Evolutionary conservation across 2,888 invertebrate genomes (phyloP), one percentile per base, ranked within the genome.

Genomic region (Tinea semifulvella): DNA sequence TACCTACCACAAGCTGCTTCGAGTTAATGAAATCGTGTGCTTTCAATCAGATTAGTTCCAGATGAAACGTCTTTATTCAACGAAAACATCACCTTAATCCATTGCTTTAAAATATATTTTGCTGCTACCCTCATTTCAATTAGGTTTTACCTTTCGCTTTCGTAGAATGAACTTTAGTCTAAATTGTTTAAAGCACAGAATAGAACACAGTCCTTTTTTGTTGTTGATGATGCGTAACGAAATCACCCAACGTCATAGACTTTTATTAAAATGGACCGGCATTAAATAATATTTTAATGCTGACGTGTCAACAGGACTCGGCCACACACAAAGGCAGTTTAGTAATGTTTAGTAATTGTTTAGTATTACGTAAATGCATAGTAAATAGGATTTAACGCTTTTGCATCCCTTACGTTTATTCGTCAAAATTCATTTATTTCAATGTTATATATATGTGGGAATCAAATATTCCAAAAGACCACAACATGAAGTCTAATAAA

Each of bases 211-310:
- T 17, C 3, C 25, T 6, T 3, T 25, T 25, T 14, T 5, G 22
- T 5, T 7, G 31, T 42, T 50, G 49, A 45, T 50, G 55, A 56
- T 48, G 58, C 58, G 55, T 48, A 52, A 53, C 56, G 50, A 62
- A 60, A 56, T 50, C 54, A 22, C 14, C 27, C 53, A 51, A 50
- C 13, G 31, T n/a, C n/a, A n/a, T n/a, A n/a, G n/a, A n/a, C n/a
- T n/a, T n/a, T n/a, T n/a, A n/a, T n/a, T n/a, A n/a, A n/a, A n/a
- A n/a, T n/a, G n/a, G n/a, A n/a, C n/a, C n/a, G n/a, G n/a, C n/a
- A n/a, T n/a, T n/a, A n/a, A n/a, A n/a, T n/a, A n/a, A n/a, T n/a
- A n/a, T n/a, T n/a, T n/a, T n/a, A n/a, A n/a, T n/a, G n/a, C n/a
- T n/a, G n/a, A n/a, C n/a, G n/a, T n/a, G n/a, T n/a, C n/a, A n/a